Base-by-base conservation (phyloP, 2,888 invertebrate species). In the Drosophila stalkeri region DNA sequence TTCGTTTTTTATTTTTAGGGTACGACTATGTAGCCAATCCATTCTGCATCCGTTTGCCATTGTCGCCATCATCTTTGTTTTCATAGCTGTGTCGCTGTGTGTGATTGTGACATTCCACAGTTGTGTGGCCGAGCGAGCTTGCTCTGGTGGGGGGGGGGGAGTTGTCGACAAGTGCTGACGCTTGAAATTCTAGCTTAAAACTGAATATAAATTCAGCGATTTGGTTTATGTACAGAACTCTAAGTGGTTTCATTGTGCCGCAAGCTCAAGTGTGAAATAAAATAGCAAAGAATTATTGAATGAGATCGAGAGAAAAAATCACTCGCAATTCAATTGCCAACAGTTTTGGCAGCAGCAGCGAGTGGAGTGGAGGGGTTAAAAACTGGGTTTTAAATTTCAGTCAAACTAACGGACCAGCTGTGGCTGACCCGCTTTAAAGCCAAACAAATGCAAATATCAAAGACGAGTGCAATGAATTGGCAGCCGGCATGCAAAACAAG, bases 391-490 rank as follows among this genome's bases (percentile, higher is more conserved):
- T 62, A 52, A 78, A 85, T 89, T 89, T 69, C 62, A 54, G 64
- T 1, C 23, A n/a, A 61, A 33, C 52, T 61, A 64, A 43, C 57
- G 67, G 74, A 44, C 31, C 79, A 81, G 44, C 72, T 78, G 33
- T 8, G 80, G 66, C 62, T 86, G 86, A 86, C 87, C 87, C 80
- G 80, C 61, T 87, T 89, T 84, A 81, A 78, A 79, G 79, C 78
- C 79, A 81, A 80, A 75, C 88, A 82, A 87, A 89, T 84, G 85
- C 82, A 86, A 84, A 84, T 82, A 82, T 77, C 75, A 71, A 80
- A 77, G 80, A 80, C 64, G 62, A 63, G 31, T 37, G 68, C 63
- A 70, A 66, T 73, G 76, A 46, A 82, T 81, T 75, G 81, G 64
- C 75, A 69, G 67, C 41, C 61, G 81, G 67, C 74, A 69, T 67